Evolutionary conservation across 1,140 invertebrate species (phyloP), one percentile per base, ranked within the genome.

Genomic region (Diabrotica undecimpunctata): DNA sequence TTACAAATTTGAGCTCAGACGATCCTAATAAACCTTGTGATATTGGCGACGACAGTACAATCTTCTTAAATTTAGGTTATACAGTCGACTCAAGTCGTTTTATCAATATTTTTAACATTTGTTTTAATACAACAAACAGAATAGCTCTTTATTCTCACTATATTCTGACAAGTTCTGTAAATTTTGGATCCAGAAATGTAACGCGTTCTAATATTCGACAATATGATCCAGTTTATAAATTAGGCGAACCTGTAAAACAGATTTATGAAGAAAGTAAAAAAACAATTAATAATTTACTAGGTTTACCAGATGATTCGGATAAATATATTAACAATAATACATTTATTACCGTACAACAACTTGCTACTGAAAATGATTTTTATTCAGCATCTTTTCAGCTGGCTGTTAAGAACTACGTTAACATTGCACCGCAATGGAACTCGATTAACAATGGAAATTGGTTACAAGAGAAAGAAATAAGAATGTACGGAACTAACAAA

Each of bases 361-460:
- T 46, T 8, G 41, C 41, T 10, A 3, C 41, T 46, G n/a, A n/a
- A 46, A n/a, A 8, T 46, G 41, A 46, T 46, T 46, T 46, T 46
- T 46, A 46, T 46, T 46, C 4, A 8, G 8, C 41, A n/a, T 5
- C 8, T 2, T 10, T 46, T 46, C 41, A 46, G n/a, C 8, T 8
- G 8, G 41, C 41, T 10, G 41, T 46, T 46, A 8, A 46, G n/a
- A 46, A n/a, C 8, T 85, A 82, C 61, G 67, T 85, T 5, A 87
- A 87, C 68, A 79, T 78, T 0, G 82, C 80, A 0, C 83, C 84
- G 8, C 83, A 87, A 68, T 87, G 85, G 84, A 79, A 83, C 62
- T 73, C 73, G 8, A 82, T 87, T 64, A 87, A 87, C 69, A 77
- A 69, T 10, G 80, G 79, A 7, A 86, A 86, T 65, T 87, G 85